Percentiles rank a stretch among this genome's conserved stretches.
Conservation (phyloP, 2,888 invertebrate species). For the Epirrhoe alternata region DNA sequence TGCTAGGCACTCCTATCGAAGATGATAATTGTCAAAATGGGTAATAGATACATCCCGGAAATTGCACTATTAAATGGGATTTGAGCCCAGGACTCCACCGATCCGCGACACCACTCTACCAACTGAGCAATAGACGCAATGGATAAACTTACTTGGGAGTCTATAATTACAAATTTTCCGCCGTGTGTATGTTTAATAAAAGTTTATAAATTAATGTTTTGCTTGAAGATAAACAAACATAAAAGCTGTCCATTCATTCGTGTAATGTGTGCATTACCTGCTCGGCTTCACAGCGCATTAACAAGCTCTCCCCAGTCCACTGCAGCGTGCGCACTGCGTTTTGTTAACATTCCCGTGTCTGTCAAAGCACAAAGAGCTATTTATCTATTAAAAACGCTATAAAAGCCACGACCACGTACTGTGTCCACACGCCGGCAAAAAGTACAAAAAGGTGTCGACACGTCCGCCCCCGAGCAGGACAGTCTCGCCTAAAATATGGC, state of each 20-base stretch:
- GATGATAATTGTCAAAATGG: no score
- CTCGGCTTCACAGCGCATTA: conserved; percentile 22
- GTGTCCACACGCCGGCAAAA: conserved; percentile 57
- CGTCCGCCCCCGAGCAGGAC: conserved; percentile 47
- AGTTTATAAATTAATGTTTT: neutral
- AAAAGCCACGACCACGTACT: conserved; percentile 60
- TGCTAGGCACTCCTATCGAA: no score
- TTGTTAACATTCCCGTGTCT: conserved; percentile 54
- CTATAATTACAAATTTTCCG: no score
- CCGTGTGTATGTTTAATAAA: neutral
- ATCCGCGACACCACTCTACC: no score
- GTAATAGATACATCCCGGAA: no score
- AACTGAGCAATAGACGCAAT: no score
- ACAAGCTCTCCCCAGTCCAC: conserved; percentile 40
- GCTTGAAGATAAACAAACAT: neutral
- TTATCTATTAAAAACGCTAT: conserved; percentile 63
- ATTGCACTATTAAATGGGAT: no score
- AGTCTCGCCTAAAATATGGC: conserved; percentile 68
- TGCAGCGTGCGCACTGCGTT: conserved; percentile 46
- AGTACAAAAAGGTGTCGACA: conserved; percentile 65
- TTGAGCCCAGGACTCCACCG: no score
- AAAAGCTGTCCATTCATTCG: conserved; percentile 22
- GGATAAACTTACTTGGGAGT: no score
- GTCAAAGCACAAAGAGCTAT: conserved; percentile 59
- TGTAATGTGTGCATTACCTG: conserved; percentile 25